Evolutionary conservation across 1,140 invertebrate genomes (phyloP).

Genomic region (Zaprionus taronus): DNA sequence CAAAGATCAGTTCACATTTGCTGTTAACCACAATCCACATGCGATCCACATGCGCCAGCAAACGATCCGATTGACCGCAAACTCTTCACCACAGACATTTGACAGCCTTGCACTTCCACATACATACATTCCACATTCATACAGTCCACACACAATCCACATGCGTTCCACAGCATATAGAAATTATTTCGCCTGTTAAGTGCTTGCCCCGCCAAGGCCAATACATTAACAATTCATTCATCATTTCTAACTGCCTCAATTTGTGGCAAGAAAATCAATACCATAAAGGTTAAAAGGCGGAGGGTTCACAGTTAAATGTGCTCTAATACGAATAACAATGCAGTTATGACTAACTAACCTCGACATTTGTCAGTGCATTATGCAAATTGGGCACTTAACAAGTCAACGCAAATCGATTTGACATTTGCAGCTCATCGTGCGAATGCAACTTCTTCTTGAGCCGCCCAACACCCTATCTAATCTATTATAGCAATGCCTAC

Average conservation of each 20-base stretch:
- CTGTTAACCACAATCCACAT: not conserved
- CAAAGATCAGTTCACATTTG: not conserved
- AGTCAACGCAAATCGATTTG: not conserved
- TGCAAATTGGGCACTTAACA: conserved; percentile 1
- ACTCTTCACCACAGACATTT: not conserved
- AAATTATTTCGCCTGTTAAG: not conserved
- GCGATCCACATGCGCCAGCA: not conserved
- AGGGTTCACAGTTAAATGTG: too few species aligned
- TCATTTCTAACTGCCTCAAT: not conserved
- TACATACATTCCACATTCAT: not conserved
- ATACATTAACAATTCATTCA: conserved; percentile 15
- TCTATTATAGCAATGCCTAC: not conserved
- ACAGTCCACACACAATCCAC: not conserved
- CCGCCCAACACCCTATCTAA: not conserved
- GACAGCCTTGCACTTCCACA: not conserved
- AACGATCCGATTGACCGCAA: not conserved
- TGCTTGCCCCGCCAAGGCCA: conserved; percentile 5
- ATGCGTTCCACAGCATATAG: not conserved
- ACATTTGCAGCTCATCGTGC: not conserved
- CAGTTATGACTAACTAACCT: not conserved
- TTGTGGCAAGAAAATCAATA: conserved; percentile 23
- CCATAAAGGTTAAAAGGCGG: not conserved
- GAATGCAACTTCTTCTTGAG: not conserved
- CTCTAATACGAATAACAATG: not conserved
- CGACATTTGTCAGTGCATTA: not conserved